Percentiles rank a stretch among this genome's conserved stretches.
Evolutionary conservation across 2,888 invertebrate genomes (phyloP).

Genomic region (Epinotia nisella): DNA sequence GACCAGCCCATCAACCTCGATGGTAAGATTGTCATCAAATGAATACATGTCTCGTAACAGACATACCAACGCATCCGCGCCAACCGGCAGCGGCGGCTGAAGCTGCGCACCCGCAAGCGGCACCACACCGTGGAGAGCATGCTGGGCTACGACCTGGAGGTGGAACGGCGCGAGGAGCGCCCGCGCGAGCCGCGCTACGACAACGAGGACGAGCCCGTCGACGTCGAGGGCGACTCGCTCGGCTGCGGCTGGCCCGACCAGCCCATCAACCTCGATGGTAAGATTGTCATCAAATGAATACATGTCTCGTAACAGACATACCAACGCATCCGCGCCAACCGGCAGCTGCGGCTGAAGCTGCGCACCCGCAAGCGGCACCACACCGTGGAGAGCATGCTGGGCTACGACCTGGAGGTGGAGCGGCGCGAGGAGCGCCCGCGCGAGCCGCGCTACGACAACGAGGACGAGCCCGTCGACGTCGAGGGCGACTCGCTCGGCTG

Average conservation of each 20-base stretch:
- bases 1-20: conserved; percentile 75
- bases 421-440: conserved; percentile 76
- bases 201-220: conserved; percentile 81
- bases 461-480: conserved; percentile 81
- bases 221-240: conserved; percentile 81
- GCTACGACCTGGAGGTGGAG: conserved; percentile 79
- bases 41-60: too few species aligned
- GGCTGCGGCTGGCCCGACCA: conserved; percentile 82
- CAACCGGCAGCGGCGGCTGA: conserved; percentile 79
- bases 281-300: too few species aligned
- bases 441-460: conserved; percentile 75
- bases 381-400: conserved; percentile 83
- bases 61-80: conserved; percentile 82
- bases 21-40: too few species aligned
- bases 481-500: conserved; percentile 82
- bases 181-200: conserved; percentile 74
- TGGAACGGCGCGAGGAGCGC: conserved; percentile 76
- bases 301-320: conserved; percentile 78
- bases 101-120: conserved; percentile 81
- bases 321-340: conserved; percentile 81
- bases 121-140: conserved; percentile 84
- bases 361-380: conserved; percentile 83
- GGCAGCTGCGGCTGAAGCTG: conserved; percentile 79
- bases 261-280: conserved; percentile 75
- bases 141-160: conserved; percentile 80